Evolutionary conservation across 2,797 vertebrate genomes (phyloP), one percentile per base, ranked within the genome.

Genomic region (Sphaeramia orbicularis): DNA sequence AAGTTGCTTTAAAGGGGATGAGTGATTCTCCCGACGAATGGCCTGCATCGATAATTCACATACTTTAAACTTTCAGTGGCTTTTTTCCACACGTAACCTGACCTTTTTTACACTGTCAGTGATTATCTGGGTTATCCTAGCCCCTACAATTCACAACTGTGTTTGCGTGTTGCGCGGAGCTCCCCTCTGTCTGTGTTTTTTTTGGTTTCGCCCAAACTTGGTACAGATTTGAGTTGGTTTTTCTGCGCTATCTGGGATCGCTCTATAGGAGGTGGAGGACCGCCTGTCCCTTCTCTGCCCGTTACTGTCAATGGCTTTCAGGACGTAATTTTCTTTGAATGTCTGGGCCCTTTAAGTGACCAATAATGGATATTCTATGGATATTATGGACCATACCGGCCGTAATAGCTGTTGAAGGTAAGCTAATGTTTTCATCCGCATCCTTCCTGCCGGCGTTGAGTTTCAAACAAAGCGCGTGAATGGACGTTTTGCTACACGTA

Each of bases 361-460:
- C 85, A 87, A 90, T 92, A 83, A 95, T 95, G 94, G 94, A 94
- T 94, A 94, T 94, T 92, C 85, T 95, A 78, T 95, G 94, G 94
- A 94, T 95, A 91, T 93, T 95, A 93, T 95, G 94, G 93, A 94
- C 87, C 90, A 80, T 95, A 88, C 93, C 92, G 81, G 87, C 91
- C 76, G 94, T 91, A 48, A 76, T 94, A 84, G 93, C 93, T 90
- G 89, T 95, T 71, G 94, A 95, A 95, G 94, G 94, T 95, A 94
- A 94, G 94, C 74, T 41, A 55, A 47, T 70, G 69, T 83, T 54
- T 68, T 15, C 69, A 65, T 73, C 74, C 66, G 52, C 18, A 9
- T 59, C 91, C 90, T 78, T 90, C 69, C 36, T 55, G 56, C 87
- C 83, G 78, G 72, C 48, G 69, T 67, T 59, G 77, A 92, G 82